phyloP scores from a whole-genome alignment of 1,140 invertebrate species.

The Vanessa tameamea region DNA sequence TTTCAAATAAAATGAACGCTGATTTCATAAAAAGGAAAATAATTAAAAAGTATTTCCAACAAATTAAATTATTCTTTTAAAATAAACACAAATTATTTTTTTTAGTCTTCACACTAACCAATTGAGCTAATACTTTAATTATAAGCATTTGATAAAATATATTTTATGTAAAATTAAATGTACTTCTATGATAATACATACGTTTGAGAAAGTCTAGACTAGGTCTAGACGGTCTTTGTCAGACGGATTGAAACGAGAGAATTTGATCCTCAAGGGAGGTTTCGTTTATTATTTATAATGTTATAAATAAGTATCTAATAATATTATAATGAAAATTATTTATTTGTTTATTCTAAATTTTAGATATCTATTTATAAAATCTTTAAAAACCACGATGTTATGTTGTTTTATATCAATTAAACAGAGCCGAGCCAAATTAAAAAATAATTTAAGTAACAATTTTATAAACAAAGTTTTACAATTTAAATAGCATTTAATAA shows the following conservation, averaged over 20 bases:
- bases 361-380: too few relatives aligned
- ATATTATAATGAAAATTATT: background rate
- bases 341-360: background rate
- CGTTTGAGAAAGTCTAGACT: constrained; percentile 37
- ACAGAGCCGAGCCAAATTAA: too few relatives aligned
- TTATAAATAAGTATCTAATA: background rate
- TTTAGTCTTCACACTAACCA: background rate
- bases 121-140: background rate
- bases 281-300: background rate
- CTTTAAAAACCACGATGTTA: too few relatives aligned
- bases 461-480: too few relatives aligned
- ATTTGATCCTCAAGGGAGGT: constrained; percentile 32
- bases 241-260: constrained; percentile 34
- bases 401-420: too few relatives aligned
- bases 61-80: too few relatives aligned
- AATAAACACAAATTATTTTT: background rate
- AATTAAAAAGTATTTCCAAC: too few relatives aligned
- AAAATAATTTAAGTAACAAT: too few relatives aligned
- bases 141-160: background rate
- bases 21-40: too few relatives aligned
- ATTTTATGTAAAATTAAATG: constrained; percentile 18
- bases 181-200: constrained; percentile 26
- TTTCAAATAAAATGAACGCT: too few relatives aligned
- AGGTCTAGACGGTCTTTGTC: constrained; percentile 39
- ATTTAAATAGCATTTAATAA: too few relatives aligned